Evolutionary conservation across 2,888 invertebrate genomes (phyloP).

Genomic region (Drosophila aldrichi): DNA sequence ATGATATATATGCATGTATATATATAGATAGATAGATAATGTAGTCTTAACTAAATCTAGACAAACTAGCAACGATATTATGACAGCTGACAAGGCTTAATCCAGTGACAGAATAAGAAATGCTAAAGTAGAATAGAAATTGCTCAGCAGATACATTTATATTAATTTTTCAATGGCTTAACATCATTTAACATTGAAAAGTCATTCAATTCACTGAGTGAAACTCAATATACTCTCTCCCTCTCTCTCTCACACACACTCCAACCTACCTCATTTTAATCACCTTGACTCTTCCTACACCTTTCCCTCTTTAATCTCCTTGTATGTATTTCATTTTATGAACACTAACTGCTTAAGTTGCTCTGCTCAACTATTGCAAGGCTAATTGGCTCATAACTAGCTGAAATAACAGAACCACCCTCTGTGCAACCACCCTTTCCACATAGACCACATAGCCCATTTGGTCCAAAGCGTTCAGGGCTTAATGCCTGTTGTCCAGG

Average conservation of each 20-base stretch:
- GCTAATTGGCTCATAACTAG: slow-evolving; percentile 57
- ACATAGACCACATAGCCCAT: neutral
- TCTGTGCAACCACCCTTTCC: no score
- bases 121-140: no score
- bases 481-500: slow-evolving; percentile 20
- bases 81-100: neutral
- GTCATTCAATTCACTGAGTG: neutral
- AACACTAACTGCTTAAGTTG: slow-evolving; percentile 11
- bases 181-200: neutral
- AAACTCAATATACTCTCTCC: no score
- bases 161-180: no score
- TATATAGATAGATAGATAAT: no score
- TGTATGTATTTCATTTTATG: neutral
- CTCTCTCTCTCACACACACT: neutral
- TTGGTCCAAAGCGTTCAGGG: neutral
- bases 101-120: no score
- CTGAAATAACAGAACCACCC: slow-evolving; percentile 47
- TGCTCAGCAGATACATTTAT: no score
- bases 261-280: no score
- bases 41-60: neutral
- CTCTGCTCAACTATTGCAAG: slow-evolving; percentile 1
- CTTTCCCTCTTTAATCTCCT: neutral
- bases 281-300: neutral
- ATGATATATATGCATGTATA: neutral
- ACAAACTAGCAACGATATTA: neutral